phyloP scores from a whole-genome alignment of 2,888 invertebrate genomes.

The Eustalomyia histrio region DNA sequence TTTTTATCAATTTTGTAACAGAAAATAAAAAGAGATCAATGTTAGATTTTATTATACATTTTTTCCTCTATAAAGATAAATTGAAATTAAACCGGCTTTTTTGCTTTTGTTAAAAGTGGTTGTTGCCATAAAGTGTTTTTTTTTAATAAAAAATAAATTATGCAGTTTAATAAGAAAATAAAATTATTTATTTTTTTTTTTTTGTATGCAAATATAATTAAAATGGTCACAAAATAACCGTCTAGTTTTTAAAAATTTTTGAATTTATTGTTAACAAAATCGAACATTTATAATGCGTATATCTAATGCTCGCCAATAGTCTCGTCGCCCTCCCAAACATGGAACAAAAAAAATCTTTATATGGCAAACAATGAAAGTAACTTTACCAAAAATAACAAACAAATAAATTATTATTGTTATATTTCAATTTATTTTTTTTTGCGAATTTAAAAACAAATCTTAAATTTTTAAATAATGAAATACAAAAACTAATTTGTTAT shows the following conservation, averaged over 20 bases:
- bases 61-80: constrained; percentile 36
- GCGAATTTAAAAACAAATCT: neutral
- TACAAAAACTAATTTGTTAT: constrained; percentile 29
- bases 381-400: constrained; percentile 35
- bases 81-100: constrained; percentile 38
- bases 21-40: constrained; percentile 51
- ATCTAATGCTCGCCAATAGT: constrained; percentile 2
- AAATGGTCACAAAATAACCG: neutral
- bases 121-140: constrained; percentile 39
- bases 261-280: constrained; percentile 33
- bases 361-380: constrained; percentile 57
- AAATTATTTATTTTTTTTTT: constrained; percentile 24
- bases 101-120: constrained; percentile 51
- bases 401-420: constrained; percentile 37
- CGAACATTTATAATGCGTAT: constrained; percentile 27
- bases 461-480: constrained; percentile 29
- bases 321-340: constrained; percentile 28
- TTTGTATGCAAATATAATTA: neutral
- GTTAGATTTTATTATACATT: constrained; percentile 43
- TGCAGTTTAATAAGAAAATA: constrained; percentile 15
- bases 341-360: constrained; percentile 35
- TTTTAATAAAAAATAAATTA: constrained; percentile 37
- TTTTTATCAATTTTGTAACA: constrained; percentile 3
- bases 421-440: neutral
- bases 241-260: neutral